These are phyloP conservation scores for Lagorchestes hirsutus DNA, from an alignment of 2,797 vertebrate genomes.

Conservation along the genomic window DNA sequence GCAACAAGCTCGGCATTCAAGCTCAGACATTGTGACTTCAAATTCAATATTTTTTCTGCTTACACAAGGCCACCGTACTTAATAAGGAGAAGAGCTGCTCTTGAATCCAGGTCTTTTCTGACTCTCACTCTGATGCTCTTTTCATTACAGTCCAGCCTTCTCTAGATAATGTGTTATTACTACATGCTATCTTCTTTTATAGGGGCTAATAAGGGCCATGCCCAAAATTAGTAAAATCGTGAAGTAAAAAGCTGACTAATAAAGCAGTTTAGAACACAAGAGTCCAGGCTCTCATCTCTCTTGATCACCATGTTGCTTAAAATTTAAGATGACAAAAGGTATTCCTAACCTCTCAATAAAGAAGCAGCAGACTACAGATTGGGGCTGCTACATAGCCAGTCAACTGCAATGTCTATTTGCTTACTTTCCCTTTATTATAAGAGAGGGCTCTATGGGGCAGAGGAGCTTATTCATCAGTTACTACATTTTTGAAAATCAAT, in stretches of 20 bases:
- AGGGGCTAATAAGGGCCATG: background rate
- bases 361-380: background rate
- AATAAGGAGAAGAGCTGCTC: background rate
- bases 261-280: background rate
- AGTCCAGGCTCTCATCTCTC: background rate
- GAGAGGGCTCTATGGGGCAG: background rate
- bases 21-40: background rate
- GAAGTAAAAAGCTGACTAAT: background rate
- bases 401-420: background rate
- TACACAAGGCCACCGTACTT: background rate
- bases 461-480: background rate
- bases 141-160: background rate
- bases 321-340: background rate
- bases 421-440: background rate
- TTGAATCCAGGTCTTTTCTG: background rate
- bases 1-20: background rate
- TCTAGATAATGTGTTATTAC: background rate
- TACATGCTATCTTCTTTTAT: background rate
- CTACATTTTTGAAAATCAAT: too few species aligned
- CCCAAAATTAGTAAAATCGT: background rate
- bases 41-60: background rate
- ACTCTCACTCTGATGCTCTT: background rate
- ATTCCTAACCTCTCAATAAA: background rate
- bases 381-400: background rate
- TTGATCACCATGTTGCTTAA: background rate